Evolutionary conservation across 1,140 invertebrate species (phyloP).

Genomic region (Oreohelix idahoensis): DNA sequence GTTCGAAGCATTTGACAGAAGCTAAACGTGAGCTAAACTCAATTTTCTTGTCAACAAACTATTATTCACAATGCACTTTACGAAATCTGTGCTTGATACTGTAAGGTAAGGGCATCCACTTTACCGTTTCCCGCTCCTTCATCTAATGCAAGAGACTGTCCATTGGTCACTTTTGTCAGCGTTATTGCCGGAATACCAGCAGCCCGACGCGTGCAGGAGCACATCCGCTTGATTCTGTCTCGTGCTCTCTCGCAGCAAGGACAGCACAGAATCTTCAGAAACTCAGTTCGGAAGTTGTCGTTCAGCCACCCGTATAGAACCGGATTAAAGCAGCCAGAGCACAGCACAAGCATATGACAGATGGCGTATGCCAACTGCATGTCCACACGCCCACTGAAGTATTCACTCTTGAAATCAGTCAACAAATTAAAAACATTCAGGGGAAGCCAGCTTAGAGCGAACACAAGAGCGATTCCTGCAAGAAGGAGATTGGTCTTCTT

Average conservation of each 20-base stretch:
- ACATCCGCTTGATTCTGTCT: conserved; percentile 39
- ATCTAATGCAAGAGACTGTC: conserved; percentile 23
- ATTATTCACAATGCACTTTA: not conserved
- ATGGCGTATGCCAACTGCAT: conserved; percentile 77
- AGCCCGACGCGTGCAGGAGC: conserved; percentile 31
- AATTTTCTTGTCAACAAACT: not conserved
- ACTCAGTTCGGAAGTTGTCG: conserved; percentile 79
- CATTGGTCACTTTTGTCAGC: conserved; percentile 51
- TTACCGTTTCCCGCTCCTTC: conserved; percentile 19
- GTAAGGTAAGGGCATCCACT: not conserved
- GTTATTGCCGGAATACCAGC: conserved; percentile 53
- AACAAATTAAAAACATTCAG: conserved; percentile 88
- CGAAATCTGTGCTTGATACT: conserved; percentile 15
- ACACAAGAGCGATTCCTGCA: conserved; percentile 86
- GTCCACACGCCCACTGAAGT: conserved; percentile 48
- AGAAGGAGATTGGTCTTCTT: conserved; percentile 86
- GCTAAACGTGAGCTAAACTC: not conserved
- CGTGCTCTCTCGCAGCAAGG: conserved; percentile 52
- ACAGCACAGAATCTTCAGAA: conserved; percentile 69
- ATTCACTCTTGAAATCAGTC: conserved; percentile 79
- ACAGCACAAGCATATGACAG: conserved; percentile 87
- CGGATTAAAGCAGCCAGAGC: conserved; percentile 88
- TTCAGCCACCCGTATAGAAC: conserved; percentile 83
- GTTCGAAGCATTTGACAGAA: too few relatives aligned
- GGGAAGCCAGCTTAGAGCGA: conserved; percentile 89